A percentile compares a stretch with the other conserved stretches of the same genome.
These are phyloP conservation scores for Hemaris fuciformis DNA, from an alignment of 2,888 invertebrate species.

Conservation along the genomic window DNA sequence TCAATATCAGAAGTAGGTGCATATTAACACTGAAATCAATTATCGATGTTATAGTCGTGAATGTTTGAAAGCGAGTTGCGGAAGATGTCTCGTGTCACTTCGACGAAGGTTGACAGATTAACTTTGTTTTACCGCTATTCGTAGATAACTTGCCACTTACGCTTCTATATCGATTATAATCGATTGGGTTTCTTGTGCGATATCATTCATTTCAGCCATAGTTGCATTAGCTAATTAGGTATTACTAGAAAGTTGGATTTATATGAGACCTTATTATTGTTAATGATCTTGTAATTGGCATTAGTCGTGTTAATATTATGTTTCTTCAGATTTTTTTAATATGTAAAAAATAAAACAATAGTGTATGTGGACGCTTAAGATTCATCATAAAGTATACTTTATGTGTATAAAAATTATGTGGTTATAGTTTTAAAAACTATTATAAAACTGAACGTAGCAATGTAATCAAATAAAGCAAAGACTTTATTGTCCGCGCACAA, in stretches of 20 bases:
- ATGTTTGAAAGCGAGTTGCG: constrained; percentile 45
- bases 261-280: background rate
- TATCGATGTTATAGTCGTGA: constrained; percentile 27
- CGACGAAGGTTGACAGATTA: constrained; percentile 55
- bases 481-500: background rate
- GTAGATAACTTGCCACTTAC: constrained; percentile 60
- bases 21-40: constrained; percentile 40
- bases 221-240: background rate
- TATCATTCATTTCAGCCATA: constrained; percentile 17
- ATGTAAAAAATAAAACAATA: too few species aligned
- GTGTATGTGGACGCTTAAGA: too few species aligned
- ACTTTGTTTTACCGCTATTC: constrained; percentile 45
- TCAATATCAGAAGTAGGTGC: constrained; percentile 30
- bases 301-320: too few species aligned
- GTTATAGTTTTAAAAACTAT: background rate
- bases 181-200: constrained; percentile 33
- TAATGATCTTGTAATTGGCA: too few species aligned
- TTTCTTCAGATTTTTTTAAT: too few species aligned
- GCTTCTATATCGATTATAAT: constrained; percentile 32
- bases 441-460: background rate
- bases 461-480: background rate
- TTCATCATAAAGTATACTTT: too few species aligned
- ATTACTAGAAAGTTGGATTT: background rate
- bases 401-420: background rate
- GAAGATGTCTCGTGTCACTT: constrained; percentile 47